Evolutionary conservation across 1,140 invertebrate genomes (phyloP).

Genomic region (Zaprionus ghesquierei): DNA sequence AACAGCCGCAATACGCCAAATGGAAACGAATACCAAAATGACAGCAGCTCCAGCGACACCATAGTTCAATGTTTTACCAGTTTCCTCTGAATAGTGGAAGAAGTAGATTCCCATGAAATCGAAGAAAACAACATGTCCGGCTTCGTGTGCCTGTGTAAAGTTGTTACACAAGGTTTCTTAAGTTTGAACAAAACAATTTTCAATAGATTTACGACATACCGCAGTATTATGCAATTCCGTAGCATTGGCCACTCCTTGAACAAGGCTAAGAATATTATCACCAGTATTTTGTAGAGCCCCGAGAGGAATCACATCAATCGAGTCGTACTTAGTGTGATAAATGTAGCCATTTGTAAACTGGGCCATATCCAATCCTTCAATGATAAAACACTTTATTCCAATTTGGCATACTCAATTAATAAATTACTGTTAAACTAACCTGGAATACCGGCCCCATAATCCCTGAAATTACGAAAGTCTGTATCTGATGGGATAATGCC

Average conservation of each 20-base stretch:
- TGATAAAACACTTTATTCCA: not conserved
- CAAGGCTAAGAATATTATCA: slow-evolving; percentile 88
- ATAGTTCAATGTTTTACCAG: slow-evolving; percentile 84
- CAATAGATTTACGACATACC: slow-evolving; percentile 83
- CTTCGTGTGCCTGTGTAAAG: slow-evolving; percentile 68
- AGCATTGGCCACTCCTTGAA: slow-evolving; percentile 86
- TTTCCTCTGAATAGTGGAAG: slow-evolving; percentile 85
- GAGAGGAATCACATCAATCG: slow-evolving; percentile 88
- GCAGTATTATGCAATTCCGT: slow-evolving; percentile 84
- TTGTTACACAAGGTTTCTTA: slow-evolving; percentile 51
- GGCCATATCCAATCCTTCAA: slow-evolving; percentile 90
- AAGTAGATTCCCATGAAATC: slow-evolving; percentile 90
- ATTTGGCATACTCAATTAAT: not conserved
- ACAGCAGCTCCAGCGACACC: slow-evolving; percentile 82
- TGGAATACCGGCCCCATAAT: slow-evolving; percentile 86
- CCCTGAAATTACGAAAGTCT: slow-evolving; percentile 92
- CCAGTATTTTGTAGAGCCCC: slow-evolving; percentile 92
- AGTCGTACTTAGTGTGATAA: slow-evolving; percentile 94
- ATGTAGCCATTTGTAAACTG: slow-evolving; percentile 96
- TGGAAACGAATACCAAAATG: slow-evolving; percentile 82
- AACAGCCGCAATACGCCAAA: slow-evolving; percentile 50
- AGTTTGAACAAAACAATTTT: slow-evolving; percentile 54
- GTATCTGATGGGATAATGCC: slow-evolving; percentile 94
- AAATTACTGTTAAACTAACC: slow-evolving; percentile 37
- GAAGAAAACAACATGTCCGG: slow-evolving; percentile 88